Conservation (phyloP, 2,888 invertebrate genomes). For the Sphaeridia pumilis region DNA sequence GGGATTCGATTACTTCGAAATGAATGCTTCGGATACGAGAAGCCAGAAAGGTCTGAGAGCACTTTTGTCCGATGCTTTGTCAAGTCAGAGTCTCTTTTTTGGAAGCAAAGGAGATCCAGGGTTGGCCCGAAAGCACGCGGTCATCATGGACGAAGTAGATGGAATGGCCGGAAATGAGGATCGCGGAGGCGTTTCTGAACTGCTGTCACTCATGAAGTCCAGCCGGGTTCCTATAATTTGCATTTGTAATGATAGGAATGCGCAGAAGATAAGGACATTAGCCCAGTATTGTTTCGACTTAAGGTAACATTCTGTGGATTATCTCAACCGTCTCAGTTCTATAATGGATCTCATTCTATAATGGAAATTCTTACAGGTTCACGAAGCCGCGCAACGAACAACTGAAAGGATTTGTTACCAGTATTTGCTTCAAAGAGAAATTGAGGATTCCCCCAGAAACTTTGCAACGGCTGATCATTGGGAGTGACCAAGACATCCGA, state of each 20-base stretch:
- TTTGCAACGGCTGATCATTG: slow-evolving; percentile 66
- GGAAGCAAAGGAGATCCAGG: slow-evolving; percentile 35
- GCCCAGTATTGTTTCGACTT: slow-evolving; percentile 91
- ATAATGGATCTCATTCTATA: no score
- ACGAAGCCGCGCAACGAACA: slow-evolving; percentile 74
- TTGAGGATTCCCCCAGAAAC: slow-evolving; percentile 65
- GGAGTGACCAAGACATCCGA: slow-evolving; percentile 84
- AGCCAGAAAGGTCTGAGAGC: slow-evolving; percentile 75
- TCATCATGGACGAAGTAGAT: slow-evolving; percentile 99
- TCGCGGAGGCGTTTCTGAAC: slow-evolving; percentile 88
- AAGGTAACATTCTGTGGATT: slow-evolving; percentile 37
- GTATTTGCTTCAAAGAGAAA: slow-evolving; percentile 81
- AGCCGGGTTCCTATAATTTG: slow-evolving; percentile 82
- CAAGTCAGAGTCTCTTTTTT: slow-evolving; percentile 11
- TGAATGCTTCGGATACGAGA: slow-evolving; percentile 95
- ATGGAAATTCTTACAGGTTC: slow-evolving; percentile 45
- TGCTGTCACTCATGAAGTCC: slow-evolving; percentile 80
- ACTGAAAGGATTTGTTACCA: slow-evolving; percentile 66
- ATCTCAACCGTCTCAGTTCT: neutral
- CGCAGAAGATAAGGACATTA: slow-evolving; percentile 83
- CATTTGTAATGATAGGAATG: slow-evolving; percentile 95
- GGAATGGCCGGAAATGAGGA: slow-evolving; percentile 98
- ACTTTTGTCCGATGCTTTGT: slow-evolving; percentile 65
- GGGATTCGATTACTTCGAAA: slow-evolving; percentile 79
- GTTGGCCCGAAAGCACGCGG: slow-evolving; percentile 64